Evolutionary conservation across 2,888 invertebrate genomes (phyloP), one percentile per base, ranked within the genome.

Genomic region (Caenorhabditis auriculariae): DNA sequence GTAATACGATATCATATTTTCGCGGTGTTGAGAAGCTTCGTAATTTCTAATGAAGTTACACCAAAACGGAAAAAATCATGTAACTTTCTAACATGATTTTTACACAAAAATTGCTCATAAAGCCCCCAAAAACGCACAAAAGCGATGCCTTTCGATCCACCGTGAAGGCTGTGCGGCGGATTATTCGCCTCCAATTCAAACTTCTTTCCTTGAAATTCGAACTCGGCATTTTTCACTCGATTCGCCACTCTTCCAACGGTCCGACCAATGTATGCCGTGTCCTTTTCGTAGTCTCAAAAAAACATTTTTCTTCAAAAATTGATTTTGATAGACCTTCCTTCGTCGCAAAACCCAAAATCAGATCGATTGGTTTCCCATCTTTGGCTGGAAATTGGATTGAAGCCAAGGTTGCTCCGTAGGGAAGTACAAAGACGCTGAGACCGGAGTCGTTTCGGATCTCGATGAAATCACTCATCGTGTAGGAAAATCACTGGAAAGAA

Each of bases 171-270:
- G 51, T 72, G 64, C 17, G 57, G 53, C 9, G 55, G 56, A 19
- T 53, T 53, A 42, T 73, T 70, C 7, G 50, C 50, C 19, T 60
- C 56, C 43, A 68, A 28, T 9, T 54, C 50, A 26, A 58, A 61
- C 21, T 42, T 45, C 32, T 62, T 55, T 9, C 68, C 73, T 28
- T 68, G 55, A 35, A 72, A 66, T 9, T 21, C 23, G 42, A 74
- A 60, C 37, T 29, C 32, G 6, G 63, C 71, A 37, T 72, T 38
- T n/a, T 28, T 52, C 6, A 75, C 62, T 24, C 75, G 47, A 51
- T 75, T 75, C 9, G 67, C 65, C 19, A 72, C 68, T 17, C 75
- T 46, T 1, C 75, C 75, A 17, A 75, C 68, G 3, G 75, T 75
- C 35, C 60, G 56, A 39, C 75, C 75, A 19, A 75, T 49, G 26